phyloP scores from a whole-genome alignment of 2,888 invertebrate genomes.

The Ditula angustiorana region DNA sequence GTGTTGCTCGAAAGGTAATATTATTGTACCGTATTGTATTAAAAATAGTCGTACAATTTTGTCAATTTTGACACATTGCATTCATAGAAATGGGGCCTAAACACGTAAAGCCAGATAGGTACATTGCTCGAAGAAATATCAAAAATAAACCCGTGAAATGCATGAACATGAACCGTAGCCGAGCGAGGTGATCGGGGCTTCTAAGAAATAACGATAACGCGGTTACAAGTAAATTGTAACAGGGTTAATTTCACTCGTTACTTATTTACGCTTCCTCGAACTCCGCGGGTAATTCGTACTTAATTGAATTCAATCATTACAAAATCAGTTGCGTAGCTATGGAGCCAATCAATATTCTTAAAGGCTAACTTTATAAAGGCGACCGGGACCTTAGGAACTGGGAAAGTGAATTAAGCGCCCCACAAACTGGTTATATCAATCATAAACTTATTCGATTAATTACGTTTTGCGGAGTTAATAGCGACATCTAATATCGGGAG shows the following conservation, averaged over 20 bases:
- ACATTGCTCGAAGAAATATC: neutral
- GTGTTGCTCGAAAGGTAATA: too few species aligned
- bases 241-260: conserved; percentile 56
- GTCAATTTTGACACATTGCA: too few species aligned
- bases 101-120: too few species aligned
- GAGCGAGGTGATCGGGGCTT: conserved; percentile 20
- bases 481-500: conserved; percentile 82
- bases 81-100: too few species aligned
- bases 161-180: neutral
- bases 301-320: conserved; percentile 72
- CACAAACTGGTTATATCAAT: conserved; percentile 86
- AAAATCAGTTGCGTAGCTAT: conserved; percentile 72
- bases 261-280: conserved; percentile 61
- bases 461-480: conserved; percentile 86
- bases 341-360: conserved; percentile 79
- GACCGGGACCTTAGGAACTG: conserved; percentile 71
- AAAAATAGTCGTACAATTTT: too few species aligned
- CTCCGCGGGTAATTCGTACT: conserved; percentile 42
- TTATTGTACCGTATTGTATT: too few species aligned
- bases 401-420: conserved; percentile 85
- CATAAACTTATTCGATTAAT: conserved; percentile 86
- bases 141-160: neutral
- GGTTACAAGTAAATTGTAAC: conserved; percentile 37
- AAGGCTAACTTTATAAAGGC: conserved; percentile 83
- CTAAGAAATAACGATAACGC: conserved; percentile 32